Conservation (phyloP, 92 coral and sea anemone species). For the Parazoanthus darwini region DNA sequence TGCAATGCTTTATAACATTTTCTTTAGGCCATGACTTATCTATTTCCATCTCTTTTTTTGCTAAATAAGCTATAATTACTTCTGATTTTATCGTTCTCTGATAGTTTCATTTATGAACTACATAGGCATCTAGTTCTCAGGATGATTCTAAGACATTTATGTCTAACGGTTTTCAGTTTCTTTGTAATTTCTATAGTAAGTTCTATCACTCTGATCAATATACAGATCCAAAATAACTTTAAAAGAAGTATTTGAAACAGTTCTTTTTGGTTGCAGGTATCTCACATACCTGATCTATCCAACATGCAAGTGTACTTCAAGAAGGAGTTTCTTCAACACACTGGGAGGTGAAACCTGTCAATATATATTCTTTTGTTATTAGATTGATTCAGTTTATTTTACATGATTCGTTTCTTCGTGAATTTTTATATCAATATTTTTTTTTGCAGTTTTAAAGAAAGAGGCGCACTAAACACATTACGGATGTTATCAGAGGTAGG, state of each 20-base stretch:
- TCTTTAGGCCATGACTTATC: no score
- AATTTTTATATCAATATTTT: background rate
- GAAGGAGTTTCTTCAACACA: slow-evolving; percentile 76
- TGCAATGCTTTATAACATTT: no score
- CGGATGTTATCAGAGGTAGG: slow-evolving; percentile 72
- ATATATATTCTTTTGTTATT: background rate
- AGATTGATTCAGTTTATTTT: no score
- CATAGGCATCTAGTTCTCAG: no score
- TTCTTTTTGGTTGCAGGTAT: slow-evolving; percentile 45
- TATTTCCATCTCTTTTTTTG: no score
- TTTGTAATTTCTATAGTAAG: no score
- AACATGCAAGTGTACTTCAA: slow-evolving; percentile 79
- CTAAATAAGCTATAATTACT: no score
- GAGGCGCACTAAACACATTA: slow-evolving; percentile 81
- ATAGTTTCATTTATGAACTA: no score
- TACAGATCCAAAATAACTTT: background rate
- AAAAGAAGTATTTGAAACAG: background rate
- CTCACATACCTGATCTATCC: slow-evolving; percentile 63
- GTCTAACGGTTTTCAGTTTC: no score
- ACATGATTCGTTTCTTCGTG: background rate
- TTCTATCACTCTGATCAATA: no score
- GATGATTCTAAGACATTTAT: no score
- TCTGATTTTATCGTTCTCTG: no score
- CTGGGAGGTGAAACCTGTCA: slow-evolving; percentile 71
- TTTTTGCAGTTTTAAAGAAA: slow-evolving; percentile 71